These are phyloP conservation scores for Oscheius myriophilus DNA, from an alignment of 2,888 invertebrate genomes.

Conservation along the genomic window DNA sequence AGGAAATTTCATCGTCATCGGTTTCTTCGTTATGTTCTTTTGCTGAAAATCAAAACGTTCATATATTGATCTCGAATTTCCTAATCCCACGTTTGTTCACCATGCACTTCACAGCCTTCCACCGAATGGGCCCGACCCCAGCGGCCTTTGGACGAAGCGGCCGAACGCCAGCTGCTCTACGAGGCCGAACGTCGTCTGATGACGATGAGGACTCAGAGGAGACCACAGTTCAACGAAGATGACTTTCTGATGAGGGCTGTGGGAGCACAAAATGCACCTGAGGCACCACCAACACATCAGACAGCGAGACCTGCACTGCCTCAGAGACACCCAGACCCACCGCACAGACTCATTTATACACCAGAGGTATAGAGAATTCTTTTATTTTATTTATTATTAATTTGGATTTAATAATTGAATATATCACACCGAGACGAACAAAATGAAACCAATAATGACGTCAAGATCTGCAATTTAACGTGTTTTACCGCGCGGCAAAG, in stretches of 20 bases:
- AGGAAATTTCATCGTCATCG: too few relatives aligned
- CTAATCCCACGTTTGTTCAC: too few relatives aligned
- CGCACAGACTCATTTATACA: slow-evolving; percentile 22
- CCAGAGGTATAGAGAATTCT: slow-evolving; percentile 16
- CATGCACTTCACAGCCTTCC: slow-evolving; percentile 14
- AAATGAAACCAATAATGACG: too few relatives aligned
- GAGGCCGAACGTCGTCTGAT: slow-evolving; percentile 12
- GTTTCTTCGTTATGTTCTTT: too few relatives aligned
- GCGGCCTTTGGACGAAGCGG: slow-evolving; percentile 7
- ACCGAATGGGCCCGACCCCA: slow-evolving; percentile 14
- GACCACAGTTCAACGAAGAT: slow-evolving; percentile 10
- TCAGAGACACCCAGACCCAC: slow-evolving; percentile 8
- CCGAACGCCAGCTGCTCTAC: slow-evolving; percentile 6
- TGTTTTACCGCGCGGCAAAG: too few relatives aligned
- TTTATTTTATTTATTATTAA: not conserved
- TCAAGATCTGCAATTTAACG: too few relatives aligned
- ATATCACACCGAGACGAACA: not conserved
- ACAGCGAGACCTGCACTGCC: slow-evolving; percentile 2
- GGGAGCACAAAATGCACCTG: not conserved
- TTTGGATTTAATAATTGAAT: not conserved
- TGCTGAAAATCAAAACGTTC: too few relatives aligned
- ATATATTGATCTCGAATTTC: too few relatives aligned
- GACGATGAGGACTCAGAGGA: slow-evolving; percentile 10
- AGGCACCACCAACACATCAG: not conserved
- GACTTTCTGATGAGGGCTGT: slow-evolving; percentile 13